phyloP scores from a whole-genome alignment of 1,140 invertebrate genomes.

The Bicyclus anynana region DNA sequence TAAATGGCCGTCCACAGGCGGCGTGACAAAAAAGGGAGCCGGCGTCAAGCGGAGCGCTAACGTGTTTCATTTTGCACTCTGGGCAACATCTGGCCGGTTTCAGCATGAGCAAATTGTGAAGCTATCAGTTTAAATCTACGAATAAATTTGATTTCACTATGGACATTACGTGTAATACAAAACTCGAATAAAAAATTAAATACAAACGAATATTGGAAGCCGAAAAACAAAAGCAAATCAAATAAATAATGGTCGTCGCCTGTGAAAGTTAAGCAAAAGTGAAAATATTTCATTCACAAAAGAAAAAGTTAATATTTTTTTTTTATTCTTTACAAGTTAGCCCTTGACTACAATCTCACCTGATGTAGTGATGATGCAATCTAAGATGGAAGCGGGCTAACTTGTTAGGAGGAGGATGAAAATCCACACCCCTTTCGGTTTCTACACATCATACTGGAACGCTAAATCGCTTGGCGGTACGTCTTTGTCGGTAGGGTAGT shows the following conservation, averaged over 20 bases:
- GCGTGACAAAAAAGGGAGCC: conserved; percentile 65
- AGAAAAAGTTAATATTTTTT: too few species aligned
- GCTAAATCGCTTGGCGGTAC: too few species aligned
- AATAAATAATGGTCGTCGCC: neutral
- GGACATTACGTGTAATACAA: neutral
- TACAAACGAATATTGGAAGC: neutral
- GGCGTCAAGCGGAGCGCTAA: conserved; percentile 66
- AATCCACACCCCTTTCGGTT: too few species aligned
- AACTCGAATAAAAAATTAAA: neutral
- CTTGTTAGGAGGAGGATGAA: too few species aligned
- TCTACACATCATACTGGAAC: too few species aligned
- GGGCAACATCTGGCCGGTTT: conserved; percentile 66
- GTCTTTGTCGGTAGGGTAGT: too few species aligned
- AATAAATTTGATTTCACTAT: conserved; percentile 15
- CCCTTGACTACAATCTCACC: too few species aligned
- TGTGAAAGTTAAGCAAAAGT: neutral
- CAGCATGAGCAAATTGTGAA: conserved; percentile 54
- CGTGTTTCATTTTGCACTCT: conserved; percentile 71
- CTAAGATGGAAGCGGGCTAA: too few species aligned
- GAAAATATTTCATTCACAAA: too few species aligned
- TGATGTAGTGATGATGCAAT: too few species aligned
- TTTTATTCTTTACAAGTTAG: too few species aligned
- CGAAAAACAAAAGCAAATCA: neutral
- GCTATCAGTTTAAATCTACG: conserved; percentile 20
- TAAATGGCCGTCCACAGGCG: conserved; percentile 70